Evolutionary conservation across 2,888 invertebrate species (phyloP), one percentile per base, ranked within the genome.

Genomic region (Yponomeuta evonymella): DNA sequence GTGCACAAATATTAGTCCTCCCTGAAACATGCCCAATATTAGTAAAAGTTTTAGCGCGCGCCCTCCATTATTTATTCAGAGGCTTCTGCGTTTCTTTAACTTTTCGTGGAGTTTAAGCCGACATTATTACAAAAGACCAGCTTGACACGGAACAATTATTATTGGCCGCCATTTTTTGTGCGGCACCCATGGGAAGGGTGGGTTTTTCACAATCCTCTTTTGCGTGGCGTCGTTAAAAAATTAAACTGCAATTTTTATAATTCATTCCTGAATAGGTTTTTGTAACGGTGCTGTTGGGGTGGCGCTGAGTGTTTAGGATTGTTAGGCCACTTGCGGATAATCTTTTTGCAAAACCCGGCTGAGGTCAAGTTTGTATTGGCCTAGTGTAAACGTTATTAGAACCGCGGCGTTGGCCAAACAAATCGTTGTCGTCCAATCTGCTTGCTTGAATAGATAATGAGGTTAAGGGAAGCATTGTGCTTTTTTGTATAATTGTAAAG

Each of bases 11-110:
- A 86, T 85, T 83, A 83, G 82, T 79, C 78, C 79, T 80, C 75
- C 80, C 76, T 76, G 78, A 84, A 87, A 88, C 84, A 85, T 83
- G 82, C 81, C 84, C 85, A 87, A 89, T 88, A 88, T 86, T 84
- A 81, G 83, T 82, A 83, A 85, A 88, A 88, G 83, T 88, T 88
- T 82, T 75, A 80, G 76, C 78, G 75, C 77, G 76, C 75, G 74
- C 75, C 79, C 67, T 78, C 78, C 83, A 85, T 87, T 86, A 86
- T 85, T 87, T 87, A 89, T 88, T 88, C 86, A 86, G 80, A 81
- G 80, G 76, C 81, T 80, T 81, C 79, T 81, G 80, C 79, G 80
- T 85, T 85, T 81, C 83, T 85, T 83, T 78, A 82, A 83, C 79
- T 83, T 83, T 79, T 76, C 73, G 75, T 15, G 80, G 80, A 76